Base-by-base conservation (phyloP, 1,140 invertebrate species). In the Archegozetes longisetosus region DNA sequence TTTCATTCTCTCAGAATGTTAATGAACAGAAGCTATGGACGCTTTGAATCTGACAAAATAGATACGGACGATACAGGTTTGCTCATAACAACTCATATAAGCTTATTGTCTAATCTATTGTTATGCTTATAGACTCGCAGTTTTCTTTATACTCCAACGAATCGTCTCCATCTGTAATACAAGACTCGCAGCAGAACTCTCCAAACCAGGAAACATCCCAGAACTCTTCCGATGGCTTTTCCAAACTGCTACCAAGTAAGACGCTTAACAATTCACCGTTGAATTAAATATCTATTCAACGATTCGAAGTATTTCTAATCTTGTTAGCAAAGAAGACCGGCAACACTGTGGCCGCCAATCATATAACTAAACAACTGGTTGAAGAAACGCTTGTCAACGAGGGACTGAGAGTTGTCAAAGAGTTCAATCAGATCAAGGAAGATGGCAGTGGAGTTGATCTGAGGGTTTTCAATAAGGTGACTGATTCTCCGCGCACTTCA, bases 31-130 rank as follows among this genome's bases (percentile, higher is more conserved):
- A 40, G 51, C 4, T 20, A 47, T 27, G 20, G 27, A 22, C 72
- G 70, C 55, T 67, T 71, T 17, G 73, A 72, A 49, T 69, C 76
- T 3, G 81, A 82, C 66, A 68, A 71, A 40, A 66, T 65, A 26
- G 72, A 75, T 56, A 79, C 79, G n/a, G 81, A 83, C 62, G 81
- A 83, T 65, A 79, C 78, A 40, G 66, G 67, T 68, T 62, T 53
- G 53, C 54, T 53, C 46, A 1, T 6, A 47, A 9, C 9, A 26
- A 22, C 9, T 12, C 51, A 53, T 47, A 47, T 52, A 58, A 24
- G 26, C 9, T 26, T 24, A 52, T 27, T 25, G 22, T 57, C 3
- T 2, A 25, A 48, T 46, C 20, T 2, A 56, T 27, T 56, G 26
- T 17, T 25, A 47, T 53, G 6, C 6, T 62, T 62, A 25, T 54